These are phyloP conservation scores for Oryzias sinensis DNA, from an alignment of 2,797 vertebrate species.

Conservation along the genomic window DNA sequence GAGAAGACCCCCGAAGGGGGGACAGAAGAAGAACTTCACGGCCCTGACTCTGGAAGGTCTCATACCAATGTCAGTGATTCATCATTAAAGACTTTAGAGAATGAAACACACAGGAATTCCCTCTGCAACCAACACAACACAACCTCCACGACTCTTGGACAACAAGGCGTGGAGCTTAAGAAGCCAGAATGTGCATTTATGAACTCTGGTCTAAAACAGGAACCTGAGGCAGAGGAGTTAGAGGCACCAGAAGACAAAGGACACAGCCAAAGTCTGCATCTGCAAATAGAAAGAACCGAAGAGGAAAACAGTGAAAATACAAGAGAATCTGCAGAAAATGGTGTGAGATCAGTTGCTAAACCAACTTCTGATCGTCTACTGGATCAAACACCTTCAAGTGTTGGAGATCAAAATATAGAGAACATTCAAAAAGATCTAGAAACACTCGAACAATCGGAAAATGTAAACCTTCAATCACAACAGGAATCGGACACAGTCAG, in stretches of 20 bases:
- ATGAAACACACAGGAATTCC: too few species aligned
- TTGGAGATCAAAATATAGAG: neutral
- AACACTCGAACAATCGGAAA: neutral
- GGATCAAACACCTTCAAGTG: neutral
- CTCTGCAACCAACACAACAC: too few species aligned
- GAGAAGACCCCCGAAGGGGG: too few species aligned
- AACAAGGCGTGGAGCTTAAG: too few species aligned
- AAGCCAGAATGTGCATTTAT: too few species aligned
- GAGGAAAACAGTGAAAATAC: neutral
- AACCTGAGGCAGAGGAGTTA: neutral
- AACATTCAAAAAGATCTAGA: slow-evolving; percentile 1
- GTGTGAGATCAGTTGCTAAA: neutral
- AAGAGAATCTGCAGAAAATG: neutral
- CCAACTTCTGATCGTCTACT: neutral
- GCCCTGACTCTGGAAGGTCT: too few species aligned
- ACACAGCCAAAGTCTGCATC: neutral
- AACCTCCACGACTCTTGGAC: too few species aligned
- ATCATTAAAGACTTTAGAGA: too few species aligned
- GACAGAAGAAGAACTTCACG: too few species aligned
- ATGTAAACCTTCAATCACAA: slow-evolving; percentile 1
- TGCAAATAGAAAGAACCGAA: neutral
- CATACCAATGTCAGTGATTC: too few species aligned
- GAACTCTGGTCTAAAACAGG: neutral
- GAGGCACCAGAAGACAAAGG: neutral
- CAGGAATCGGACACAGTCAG: neutral